Percentiles rank a stretch among this genome's conserved stretches.
These are phyloP conservation scores for Popillia japonica DNA, from an alignment of 1,140 invertebrate genomes.

Conservation along the genomic window DNA sequence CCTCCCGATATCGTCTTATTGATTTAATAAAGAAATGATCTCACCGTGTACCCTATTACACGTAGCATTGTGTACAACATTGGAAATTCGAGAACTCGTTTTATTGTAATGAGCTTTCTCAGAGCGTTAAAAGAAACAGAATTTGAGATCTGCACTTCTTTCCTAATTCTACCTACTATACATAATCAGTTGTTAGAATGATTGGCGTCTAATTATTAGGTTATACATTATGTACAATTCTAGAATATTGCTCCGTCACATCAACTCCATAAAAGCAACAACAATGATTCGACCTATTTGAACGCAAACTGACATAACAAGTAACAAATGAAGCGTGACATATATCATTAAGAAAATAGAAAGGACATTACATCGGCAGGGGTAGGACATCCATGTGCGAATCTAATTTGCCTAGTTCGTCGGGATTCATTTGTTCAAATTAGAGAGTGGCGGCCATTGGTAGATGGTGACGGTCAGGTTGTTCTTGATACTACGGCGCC, in stretches of 20 bases:
- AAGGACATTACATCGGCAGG: slow-evolving; percentile 36
- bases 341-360: slow-evolving; percentile 38
- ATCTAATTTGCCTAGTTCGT: slow-evolving; percentile 62
- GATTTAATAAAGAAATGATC: slow-evolving; percentile 53
- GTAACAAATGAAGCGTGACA: slow-evolving; percentile 34
- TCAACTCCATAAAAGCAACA: not conserved
- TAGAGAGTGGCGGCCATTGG: slow-evolving; percentile 56
- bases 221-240: too few relatives aligned
- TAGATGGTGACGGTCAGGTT: slow-evolving; percentile 44
- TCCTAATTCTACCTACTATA: not conserved
- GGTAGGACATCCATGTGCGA: slow-evolving; percentile 56
- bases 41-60: slow-evolving; percentile 44
- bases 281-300: not conserved
- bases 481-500: slow-evolving; percentile 2
- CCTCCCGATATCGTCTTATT: slow-evolving; percentile 48
- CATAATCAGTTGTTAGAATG: not conserved
- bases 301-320: slow-evolving; percentile 5
- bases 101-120: slow-evolving; percentile 18
- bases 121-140: not conserved
- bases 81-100: slow-evolving; percentile 14
- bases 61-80: slow-evolving; percentile 25
- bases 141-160: not conserved
- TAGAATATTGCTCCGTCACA: not conserved
- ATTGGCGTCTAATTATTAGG: not conserved
- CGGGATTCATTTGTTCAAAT: slow-evolving; percentile 62